Evolutionary conservation across 2,797 vertebrate species (phyloP).

Genomic region (Anguilla megastoma): DNA sequence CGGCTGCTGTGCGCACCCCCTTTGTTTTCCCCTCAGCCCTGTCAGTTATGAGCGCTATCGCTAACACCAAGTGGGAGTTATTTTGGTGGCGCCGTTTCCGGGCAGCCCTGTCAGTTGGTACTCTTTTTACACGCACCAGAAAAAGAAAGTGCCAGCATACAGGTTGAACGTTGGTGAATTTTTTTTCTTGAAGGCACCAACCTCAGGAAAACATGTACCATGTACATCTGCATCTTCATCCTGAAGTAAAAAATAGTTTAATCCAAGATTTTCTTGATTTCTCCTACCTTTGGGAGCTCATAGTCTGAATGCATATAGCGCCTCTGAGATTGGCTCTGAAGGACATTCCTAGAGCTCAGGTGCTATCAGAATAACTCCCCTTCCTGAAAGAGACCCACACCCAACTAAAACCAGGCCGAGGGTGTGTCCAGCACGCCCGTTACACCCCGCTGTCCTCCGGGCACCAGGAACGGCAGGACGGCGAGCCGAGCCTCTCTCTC

Average conservation of each 20-base stretch:
- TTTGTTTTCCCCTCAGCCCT: conserved; percentile 42
- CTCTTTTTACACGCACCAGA: not conserved
- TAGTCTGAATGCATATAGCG: not conserved
- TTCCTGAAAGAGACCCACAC: conserved; percentile 23
- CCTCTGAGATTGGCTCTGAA: not conserved
- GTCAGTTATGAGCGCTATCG: conserved; percentile 31
- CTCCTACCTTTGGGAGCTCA: not conserved
- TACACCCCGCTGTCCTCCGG: not conserved
- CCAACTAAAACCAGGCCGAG: not conserved
- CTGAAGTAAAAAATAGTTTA: not conserved
- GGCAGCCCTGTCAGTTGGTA: too few relatives aligned
- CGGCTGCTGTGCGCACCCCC: conserved; percentile 29
- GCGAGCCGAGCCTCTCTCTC: conserved; percentile 20
- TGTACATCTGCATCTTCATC: not conserved
- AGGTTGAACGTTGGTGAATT: too few relatives aligned
- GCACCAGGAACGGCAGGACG: not conserved
- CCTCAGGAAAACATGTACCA: not conserved
- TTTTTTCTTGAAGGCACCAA: not conserved
- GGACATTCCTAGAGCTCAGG: not conserved
- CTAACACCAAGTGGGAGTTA: conserved; percentile 28
- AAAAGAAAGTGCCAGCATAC: too few relatives aligned
- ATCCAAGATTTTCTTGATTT: not conserved
- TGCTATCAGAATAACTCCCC: conserved; percentile 41
- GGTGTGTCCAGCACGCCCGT: not conserved
- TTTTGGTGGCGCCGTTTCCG: conserved; percentile 8